Evolutionary conservation across 2,113 vertebrate genomes (phyloP), one percentile per base, ranked within the genome.

Genomic region (Rhinolophus sinicus): DNA sequence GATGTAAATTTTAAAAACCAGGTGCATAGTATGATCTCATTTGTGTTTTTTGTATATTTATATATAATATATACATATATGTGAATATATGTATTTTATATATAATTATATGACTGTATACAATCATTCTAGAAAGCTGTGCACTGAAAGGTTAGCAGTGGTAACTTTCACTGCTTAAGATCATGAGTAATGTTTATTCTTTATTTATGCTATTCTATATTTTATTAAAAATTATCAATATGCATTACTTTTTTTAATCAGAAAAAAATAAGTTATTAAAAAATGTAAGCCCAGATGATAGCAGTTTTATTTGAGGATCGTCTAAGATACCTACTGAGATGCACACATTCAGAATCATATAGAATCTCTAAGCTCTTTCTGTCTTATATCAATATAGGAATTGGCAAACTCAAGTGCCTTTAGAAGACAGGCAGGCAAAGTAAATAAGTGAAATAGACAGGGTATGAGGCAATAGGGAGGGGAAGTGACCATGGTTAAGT

Each of bases 101-200:
- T 58, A 58, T 28, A 60, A 40, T 80, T 72, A 80, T 40, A 81
- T 72, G 33, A 44, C 40, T 40, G 60, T n/a, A 70, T 28, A 22
- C 44, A 83, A 65, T 88, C 35, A 52, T 90, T 97, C 62, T 88
- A 62, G 81, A 78, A 93, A 80, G 52, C 28, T 72, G 84, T 70
- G 11, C 14, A 82, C 44, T 88, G 47, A 76, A 86, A 87, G 24
- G 15, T 83, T 83, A 97, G 40, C 7, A 90, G 28, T 85, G 35
- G 15, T 88, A 76, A 88, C 52, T 80, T 24, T 64, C 72, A 91
- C 80, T 50, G 50, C 56, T 62, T 91, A 7, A 70, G 24, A 44
- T 69, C 90, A 38, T 58, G 19, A 88, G 38, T 82, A 86, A 83
- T 62, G 76, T 72, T 91, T 60, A 90, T 80, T 78, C 93, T 87